Conservation (phyloP, 1,140 invertebrate species). For the Drosophila lini region DNA sequence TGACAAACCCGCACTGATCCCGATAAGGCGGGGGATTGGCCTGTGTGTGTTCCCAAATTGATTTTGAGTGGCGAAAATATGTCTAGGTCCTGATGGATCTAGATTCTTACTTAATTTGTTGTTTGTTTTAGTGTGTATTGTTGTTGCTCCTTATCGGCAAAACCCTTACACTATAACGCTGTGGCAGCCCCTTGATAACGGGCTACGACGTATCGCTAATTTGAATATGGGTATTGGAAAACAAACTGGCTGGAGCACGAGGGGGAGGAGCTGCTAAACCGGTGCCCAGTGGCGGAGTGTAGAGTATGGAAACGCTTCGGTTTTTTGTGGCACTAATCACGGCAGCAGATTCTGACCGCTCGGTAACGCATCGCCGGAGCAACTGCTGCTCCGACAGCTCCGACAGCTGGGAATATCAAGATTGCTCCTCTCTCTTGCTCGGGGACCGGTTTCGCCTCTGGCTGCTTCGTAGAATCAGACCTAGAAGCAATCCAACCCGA, state of each 20-base stretch:
- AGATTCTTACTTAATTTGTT: too few relatives aligned
- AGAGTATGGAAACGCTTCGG: neutral
- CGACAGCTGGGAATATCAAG: neutral
- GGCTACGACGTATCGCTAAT: conserved; percentile 7
- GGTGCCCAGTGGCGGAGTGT: conserved; percentile 9
- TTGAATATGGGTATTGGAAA: conserved; percentile 6
- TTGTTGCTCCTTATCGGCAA: conserved; percentile 1
- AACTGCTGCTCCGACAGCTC: conserved; percentile 17
- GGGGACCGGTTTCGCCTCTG: conserved; percentile 19
- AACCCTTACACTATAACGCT: neutral
- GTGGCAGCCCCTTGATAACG: conserved; percentile 6
- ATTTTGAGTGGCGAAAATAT: conserved; percentile 1
- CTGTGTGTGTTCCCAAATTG: conserved; percentile 1
- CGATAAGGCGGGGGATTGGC: conserved; percentile 15
- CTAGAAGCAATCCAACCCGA: neutral
- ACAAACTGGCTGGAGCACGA: neutral
- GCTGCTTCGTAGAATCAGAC: conserved; percentile 4
- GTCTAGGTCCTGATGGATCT: neutral
- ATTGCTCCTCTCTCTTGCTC: neutral
- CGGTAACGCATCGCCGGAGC: conserved; percentile 24
- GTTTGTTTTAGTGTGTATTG: too few relatives aligned
- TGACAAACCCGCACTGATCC: conserved; percentile 4
- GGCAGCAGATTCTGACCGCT: conserved; percentile 28
- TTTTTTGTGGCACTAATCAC: neutral
- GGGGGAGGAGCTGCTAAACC: conserved; percentile 13